These are phyloP conservation scores for Pharmacophagus antenor DNA, from an alignment of 2,888 invertebrate genomes.

Conservation along the genomic window DNA sequence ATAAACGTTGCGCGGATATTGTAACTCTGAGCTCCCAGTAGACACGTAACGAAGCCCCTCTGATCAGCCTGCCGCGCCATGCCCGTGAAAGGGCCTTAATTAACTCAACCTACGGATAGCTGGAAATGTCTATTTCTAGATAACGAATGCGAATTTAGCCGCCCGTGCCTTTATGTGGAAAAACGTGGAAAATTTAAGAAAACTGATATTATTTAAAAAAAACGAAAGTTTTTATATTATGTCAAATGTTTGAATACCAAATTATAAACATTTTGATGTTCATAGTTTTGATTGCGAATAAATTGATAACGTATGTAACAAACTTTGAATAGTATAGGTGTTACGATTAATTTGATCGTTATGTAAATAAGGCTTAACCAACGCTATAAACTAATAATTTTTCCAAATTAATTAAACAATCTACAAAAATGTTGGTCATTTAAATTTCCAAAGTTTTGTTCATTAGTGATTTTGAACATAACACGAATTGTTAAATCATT, in stretches of 20 bases:
- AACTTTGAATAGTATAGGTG: background rate
- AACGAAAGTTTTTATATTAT: too few relatives aligned
- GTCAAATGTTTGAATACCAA: background rate
- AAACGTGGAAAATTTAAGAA: background rate
- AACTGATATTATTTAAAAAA: too few relatives aligned
- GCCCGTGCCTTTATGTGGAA: background rate
- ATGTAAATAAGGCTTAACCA: background rate
- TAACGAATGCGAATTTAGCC: background rate
- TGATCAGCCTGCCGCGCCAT: slow-evolving; percentile 8
- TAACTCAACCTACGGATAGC: slow-evolving; percentile 21
- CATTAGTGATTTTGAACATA: background rate
- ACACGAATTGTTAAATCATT: background rate
- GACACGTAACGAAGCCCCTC: slow-evolving; percentile 18
- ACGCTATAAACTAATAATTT: too few relatives aligned
- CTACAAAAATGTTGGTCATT: too few relatives aligned
- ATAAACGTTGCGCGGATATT: slow-evolving; percentile 19
- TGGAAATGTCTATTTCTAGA: slow-evolving; percentile 7
- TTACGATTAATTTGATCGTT: background rate
- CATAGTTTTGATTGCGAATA: too few relatives aligned
- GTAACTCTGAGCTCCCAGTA: slow-evolving; percentile 18
- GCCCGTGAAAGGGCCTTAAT: slow-evolving; percentile 19
- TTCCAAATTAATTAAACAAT: too few relatives aligned
- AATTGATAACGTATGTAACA: too few relatives aligned
- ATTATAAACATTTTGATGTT: too few relatives aligned
- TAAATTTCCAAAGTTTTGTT: too few relatives aligned